Base-by-base conservation (phyloP, 2,113 vertebrate species). In the Furnarius figulus region DNA sequence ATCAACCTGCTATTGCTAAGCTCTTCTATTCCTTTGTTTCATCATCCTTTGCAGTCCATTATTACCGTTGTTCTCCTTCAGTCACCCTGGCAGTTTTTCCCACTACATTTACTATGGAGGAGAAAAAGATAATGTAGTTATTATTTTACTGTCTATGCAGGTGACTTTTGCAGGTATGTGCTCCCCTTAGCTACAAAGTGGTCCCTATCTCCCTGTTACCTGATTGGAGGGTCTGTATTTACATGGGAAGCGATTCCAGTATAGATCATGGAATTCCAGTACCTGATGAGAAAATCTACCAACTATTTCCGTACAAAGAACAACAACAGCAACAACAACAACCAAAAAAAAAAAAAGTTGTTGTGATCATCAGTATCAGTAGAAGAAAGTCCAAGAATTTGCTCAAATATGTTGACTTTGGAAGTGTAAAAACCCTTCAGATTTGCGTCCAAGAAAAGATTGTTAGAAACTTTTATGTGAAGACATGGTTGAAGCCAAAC, bases 341-440 rank as follows among this genome's bases (percentile, higher is more conserved):
- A 44, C n/a, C n/a, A 42, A 42, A 42, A 42, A 42, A 23, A 77
- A 75, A 10, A 86, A 65, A 67, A 86, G 31, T 25, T 52, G 20
- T 90, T 85, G 44, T 82, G 56, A 72, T 91, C 52, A 0, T 7
- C 56, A 68, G 27, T 75, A 79, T 89, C 52, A 78, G 80, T 82
- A 93, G 27, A 90, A 77, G 76, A 52, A 84, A 87, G 40, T 75
- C 93, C 80, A 87, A 91, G 65, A 91, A 92, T 89, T 68, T 89
- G 11, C 37, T 92, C 65, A 84, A 95, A 68, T 82, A 65, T 95
- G 72, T 96, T 92, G 88, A 84, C 52, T 95, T 92, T 90, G 86
- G 88, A 93, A 74, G 44, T 81, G 82, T 61, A 86, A 93, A 88
- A 90, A 17, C 6, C 25, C 40, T 68, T 15, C 33, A 66, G 44